Base-by-base conservation (phyloP, 2,113 vertebrate species). In the Chionomys nivalis region DNA sequence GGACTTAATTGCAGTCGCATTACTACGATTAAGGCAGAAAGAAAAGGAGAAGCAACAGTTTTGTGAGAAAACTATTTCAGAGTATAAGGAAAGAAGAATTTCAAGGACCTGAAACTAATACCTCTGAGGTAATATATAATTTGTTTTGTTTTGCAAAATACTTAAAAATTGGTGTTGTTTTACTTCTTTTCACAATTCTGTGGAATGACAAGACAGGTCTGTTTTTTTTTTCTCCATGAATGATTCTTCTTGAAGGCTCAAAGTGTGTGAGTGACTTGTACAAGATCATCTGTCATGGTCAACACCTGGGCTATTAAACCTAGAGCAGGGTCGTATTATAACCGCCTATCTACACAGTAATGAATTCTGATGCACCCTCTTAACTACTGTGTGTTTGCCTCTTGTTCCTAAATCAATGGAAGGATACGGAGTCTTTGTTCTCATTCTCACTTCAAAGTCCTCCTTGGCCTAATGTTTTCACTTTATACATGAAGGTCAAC, bases 21-120 rank as follows among this genome's bases (percentile, higher is more conserved):
- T 88, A 58, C 33, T 93, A 49, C 72, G 19, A 70, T 76, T 76
- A 93, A 76, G 47, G 86, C 77, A 85, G 28, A 83, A 96, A 93
- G 28, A 83, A 93, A 91, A 83, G 13, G 7, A 85, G 28, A 76
- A 93, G 65, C 31, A 92, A 61, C 82, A 75, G 39, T 49, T 68
- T 68, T 68, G 36, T 75, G 31, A 85, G 85, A 55, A 19, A 95
- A 58, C 72, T 91, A 31, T 82, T 78, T 81, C 44, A 16, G 75
- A 44, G 55, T 49, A 1, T 33, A 70, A 70, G 52, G 17, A 14
- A 52, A 44, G 75, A 72, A 36, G 23, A 87, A 75, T 23, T 66
- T 24, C 63, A 23, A 4, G 21, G 2, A 2, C 4, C 23, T 65
- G 21, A 3, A 47, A 65, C 72, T 85, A 88, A 85, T 88, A 73